phyloP scores from a whole-genome alignment of 2,113 vertebrate genomes.

The Scopus umbretta region DNA sequence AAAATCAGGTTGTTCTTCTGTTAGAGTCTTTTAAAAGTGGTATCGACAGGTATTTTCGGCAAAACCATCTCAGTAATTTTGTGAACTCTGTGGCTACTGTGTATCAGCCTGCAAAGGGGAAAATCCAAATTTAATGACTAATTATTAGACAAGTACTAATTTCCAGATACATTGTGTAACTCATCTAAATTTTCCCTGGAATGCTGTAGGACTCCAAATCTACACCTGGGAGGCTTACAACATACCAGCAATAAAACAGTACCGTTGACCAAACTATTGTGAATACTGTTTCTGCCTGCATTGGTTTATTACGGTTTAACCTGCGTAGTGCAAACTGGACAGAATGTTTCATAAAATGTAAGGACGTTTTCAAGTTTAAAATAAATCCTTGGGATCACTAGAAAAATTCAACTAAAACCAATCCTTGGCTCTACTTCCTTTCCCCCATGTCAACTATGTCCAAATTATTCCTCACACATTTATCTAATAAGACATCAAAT shows the following conservation, averaged over 20 bases:
- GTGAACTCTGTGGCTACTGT: slow-evolving; percentile 6
- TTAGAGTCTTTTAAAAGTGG: slow-evolving; percentile 25
- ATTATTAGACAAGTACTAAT: neutral
- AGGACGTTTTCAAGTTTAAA: neutral
- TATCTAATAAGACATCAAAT: neutral
- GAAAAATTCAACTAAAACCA: neutral
- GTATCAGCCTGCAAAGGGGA: slow-evolving; percentile 40
- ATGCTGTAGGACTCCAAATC: neutral
- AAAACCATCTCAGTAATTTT: slow-evolving; percentile 38
- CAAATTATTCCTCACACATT: neutral
- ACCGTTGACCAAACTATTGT: neutral
- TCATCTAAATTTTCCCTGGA: neutral
- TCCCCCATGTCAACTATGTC: neutral
- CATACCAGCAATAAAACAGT: neutral
- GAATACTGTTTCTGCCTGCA: neutral
- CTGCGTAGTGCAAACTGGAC: neutral
- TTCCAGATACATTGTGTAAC: neutral
- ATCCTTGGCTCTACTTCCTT: neutral
- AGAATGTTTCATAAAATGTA: neutral
- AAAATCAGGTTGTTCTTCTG: slow-evolving; percentile 25
- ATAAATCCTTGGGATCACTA: neutral
- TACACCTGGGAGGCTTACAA: neutral
- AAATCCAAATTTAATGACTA: slow-evolving; percentile 14
- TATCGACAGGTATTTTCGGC: neutral
- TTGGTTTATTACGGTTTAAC: neutral